Evolutionary conservation across 2,113 vertebrate species (phyloP).

Genomic region (Sminthopsis crassicaudata): DNA sequence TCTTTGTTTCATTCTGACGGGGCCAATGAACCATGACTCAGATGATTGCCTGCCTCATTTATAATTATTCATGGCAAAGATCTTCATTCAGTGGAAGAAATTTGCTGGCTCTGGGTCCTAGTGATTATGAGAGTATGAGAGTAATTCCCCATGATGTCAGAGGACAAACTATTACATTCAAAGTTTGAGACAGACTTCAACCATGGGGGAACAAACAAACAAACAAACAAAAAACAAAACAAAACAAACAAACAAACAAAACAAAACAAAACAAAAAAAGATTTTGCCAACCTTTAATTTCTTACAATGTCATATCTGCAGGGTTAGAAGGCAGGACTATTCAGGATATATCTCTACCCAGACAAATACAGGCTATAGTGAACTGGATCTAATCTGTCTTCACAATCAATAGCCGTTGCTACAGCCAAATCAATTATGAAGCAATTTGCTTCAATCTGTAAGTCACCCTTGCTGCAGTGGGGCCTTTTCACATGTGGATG

Average conservation of each 20-base stretch:
- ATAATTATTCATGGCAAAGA: constrained; percentile 72
- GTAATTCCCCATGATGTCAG: neutral
- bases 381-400: neutral
- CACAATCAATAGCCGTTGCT: neutral
- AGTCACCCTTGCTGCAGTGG: neutral
- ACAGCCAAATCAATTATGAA: neutral
- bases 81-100: constrained; percentile 57
- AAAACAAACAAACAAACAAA: neutral
- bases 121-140: constrained; percentile 9
- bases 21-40: constrained; percentile 59
- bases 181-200: neutral
- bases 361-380: neutral
- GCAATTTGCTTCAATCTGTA: neutral
- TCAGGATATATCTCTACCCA: neutral
- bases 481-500: neutral
- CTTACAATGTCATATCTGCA: neutral
- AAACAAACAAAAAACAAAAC: neutral
- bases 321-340: neutral
- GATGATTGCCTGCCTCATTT: constrained; percentile 67
- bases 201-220: neutral
- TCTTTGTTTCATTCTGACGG: constrained; percentile 70
- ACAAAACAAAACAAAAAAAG: neutral
- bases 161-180: neutral
- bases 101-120: constrained; percentile 45
- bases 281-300: neutral